Evolutionary conservation across 2,888 invertebrate genomes (phyloP).

Genomic region (Volucella bombylans): DNA sequence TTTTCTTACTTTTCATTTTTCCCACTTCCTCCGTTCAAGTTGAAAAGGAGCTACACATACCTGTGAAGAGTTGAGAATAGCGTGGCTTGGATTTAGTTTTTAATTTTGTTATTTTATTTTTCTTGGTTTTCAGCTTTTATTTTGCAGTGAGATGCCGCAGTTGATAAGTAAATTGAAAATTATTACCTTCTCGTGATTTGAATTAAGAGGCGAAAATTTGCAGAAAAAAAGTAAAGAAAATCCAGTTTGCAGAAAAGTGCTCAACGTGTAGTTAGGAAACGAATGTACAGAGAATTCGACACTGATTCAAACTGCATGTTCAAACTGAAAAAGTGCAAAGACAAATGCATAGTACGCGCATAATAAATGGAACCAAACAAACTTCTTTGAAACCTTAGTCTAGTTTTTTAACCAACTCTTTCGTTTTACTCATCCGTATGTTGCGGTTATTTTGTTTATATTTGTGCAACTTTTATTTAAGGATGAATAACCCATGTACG

Average conservation of each 20-base stretch:
- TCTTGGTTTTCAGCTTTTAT: conserved; percentile 51
- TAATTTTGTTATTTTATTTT: conserved; percentile 19
- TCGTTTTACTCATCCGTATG: no score
- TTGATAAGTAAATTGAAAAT: conserved; percentile 71
- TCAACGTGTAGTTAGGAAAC: conserved; percentile 44
- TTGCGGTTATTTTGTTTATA: no score
- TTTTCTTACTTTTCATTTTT: neutral
- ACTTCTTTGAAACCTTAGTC: no score
- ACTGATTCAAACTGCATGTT: no score
- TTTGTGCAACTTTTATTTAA: no score
- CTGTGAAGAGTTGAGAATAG: conserved; percentile 35
- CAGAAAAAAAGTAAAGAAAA: conserved; percentile 23
- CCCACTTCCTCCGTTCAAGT: neutral
- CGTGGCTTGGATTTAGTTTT: conserved; percentile 51
- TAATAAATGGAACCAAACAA: no score
- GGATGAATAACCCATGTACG: no score
- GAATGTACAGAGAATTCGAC: neutral
- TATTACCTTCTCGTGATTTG: conserved; percentile 66
- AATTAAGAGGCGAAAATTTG: conserved; percentile 55
- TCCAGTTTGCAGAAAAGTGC: conserved; percentile 34
- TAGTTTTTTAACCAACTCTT: no score
- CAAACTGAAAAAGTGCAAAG: no score
- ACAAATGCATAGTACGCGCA: no score
- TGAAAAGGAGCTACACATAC: conserved; percentile 13
- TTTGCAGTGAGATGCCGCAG: conserved; percentile 69